phyloP scores from a whole-genome alignment of 2,888 invertebrate species.

The Pollenia labialis region DNA sequence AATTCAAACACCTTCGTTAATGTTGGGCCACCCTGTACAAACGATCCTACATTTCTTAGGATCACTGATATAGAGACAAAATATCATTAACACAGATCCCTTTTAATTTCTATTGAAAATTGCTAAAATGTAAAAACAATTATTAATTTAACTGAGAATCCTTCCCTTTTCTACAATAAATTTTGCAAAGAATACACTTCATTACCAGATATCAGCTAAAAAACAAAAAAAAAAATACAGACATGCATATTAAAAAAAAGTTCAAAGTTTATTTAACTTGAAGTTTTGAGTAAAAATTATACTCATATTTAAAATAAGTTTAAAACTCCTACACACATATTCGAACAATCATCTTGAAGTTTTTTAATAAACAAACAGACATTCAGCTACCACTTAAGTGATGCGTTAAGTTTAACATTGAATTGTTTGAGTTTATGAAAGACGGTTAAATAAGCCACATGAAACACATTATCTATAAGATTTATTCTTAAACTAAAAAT shows the following conservation, averaged over 20 bases:
- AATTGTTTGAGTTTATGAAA: conserved; percentile 45
- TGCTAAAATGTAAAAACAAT: neutral
- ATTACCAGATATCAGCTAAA: conserved; percentile 54
- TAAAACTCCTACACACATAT: conserved; percentile 2
- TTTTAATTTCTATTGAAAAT: too few species aligned
- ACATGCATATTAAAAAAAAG: conserved; percentile 15
- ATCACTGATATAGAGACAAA: too few species aligned
- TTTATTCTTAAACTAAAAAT: too few species aligned
- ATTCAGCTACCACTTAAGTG: conserved; percentile 17
- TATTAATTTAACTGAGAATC: neutral
- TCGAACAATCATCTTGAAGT: conserved; percentile 29
- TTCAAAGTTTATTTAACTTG: conserved; percentile 51
- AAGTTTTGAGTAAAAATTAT: conserved; percentile 51
- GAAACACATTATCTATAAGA: neutral
- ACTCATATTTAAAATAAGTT: conserved; percentile 47
- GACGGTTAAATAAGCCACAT: conserved; percentile 20
- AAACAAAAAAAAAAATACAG: conserved; percentile 2
- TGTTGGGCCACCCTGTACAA: too few species aligned
- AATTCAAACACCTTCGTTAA: too few species aligned
- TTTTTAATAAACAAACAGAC: conserved; percentile 20
- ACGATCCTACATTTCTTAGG: too few species aligned
- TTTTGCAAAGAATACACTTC: conserved; percentile 33
- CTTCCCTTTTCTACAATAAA: conserved; percentile 29
- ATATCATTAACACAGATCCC: too few species aligned
- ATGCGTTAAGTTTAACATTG: conserved; percentile 46